These are phyloP conservation scores for Apus apus DNA, from an alignment of 2,113 vertebrate species.

Conservation along the genomic window DNA sequence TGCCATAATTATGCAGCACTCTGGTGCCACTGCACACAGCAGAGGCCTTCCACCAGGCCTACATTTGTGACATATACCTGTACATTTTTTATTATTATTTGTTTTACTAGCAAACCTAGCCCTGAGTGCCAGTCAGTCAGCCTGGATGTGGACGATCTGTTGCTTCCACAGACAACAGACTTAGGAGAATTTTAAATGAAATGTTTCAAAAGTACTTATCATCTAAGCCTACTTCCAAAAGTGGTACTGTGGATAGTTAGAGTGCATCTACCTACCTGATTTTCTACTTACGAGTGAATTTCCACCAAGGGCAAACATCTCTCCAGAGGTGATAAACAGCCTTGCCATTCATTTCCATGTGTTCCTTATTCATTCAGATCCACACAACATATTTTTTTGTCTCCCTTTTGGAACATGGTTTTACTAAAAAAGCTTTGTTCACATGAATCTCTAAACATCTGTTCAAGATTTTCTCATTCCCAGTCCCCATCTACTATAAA, in stretches of 20 bases:
- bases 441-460: constrained; percentile 12
- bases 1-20: neutral
- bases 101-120: neutral
- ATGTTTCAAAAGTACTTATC: neutral
- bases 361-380: neutral
- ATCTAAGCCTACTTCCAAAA: neutral
- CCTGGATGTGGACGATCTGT: neutral
- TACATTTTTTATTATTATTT: neutral
- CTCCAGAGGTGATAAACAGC: neutral
- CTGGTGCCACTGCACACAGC: neutral
- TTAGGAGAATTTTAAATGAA: constrained; percentile 25
- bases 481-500: neutral
- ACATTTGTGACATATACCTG: neutral
- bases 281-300: neutral
- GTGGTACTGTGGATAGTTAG: neutral
- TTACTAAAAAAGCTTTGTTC: constrained; percentile 10
- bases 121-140: neutral
- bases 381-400: neutral
- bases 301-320: neutral
- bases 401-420: neutral
- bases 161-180: neutral
- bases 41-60: neutral
- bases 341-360: neutral
- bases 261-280: neutral
- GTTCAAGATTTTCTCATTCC: neutral